Evolutionary conservation across 2,113 vertebrate genomes (phyloP).

Genomic region (Lepisosteus osseus): DNA sequence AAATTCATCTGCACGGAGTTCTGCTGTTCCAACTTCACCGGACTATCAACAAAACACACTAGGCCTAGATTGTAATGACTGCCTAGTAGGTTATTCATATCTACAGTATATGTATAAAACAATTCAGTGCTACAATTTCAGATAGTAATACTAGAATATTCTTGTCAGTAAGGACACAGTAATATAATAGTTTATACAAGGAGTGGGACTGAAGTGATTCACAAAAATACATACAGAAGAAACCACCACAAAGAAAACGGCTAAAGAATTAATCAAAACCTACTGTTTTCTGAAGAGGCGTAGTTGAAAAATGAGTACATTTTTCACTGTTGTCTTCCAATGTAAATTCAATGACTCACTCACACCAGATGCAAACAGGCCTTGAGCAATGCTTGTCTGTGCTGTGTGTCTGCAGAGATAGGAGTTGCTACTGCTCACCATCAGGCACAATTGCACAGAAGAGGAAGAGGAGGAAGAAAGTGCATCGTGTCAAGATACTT

Average conservation of each 20-base stretch:
- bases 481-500: neutral
- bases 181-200: neutral
- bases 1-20: conserved; percentile 67
- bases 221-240: neutral
- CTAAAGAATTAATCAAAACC: neutral
- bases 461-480: neutral
- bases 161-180: too few species aligned
- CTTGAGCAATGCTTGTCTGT: neutral
- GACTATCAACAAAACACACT: conserved; percentile 54
- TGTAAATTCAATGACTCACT: neutral
- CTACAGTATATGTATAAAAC: too few species aligned
- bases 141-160: neutral
- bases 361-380: neutral
- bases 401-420: neutral
- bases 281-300: too few species aligned
- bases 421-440: neutral
- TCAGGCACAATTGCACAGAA: neutral
- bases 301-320: too few species aligned
- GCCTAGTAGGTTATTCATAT: neutral
- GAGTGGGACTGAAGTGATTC: neutral
- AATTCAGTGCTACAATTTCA: neutral
- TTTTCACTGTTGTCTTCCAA: neutral
- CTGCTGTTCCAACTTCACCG: conserved; percentile 43
- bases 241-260: neutral
- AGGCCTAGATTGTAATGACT: conserved; percentile 42